phyloP scores from a whole-genome alignment of 2,888 invertebrate species.

The Atethmia centrago region DNA sequence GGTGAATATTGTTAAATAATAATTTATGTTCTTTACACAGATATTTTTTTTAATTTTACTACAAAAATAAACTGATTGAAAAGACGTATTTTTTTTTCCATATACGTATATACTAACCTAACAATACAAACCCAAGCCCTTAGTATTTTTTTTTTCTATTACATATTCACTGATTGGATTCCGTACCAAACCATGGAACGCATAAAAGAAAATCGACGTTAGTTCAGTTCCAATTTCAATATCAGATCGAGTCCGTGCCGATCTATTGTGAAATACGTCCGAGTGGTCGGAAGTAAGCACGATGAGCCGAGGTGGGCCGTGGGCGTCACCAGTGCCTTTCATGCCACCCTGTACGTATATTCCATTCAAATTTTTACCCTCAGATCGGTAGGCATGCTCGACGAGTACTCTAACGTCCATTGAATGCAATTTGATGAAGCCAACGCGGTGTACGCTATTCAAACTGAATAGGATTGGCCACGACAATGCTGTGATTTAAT shows the following conservation, averaged over 20 bases:
- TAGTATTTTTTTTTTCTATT: slow-evolving; percentile 43
- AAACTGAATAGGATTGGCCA: slow-evolving; percentile 84
- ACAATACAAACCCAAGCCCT: slow-evolving; percentile 33
- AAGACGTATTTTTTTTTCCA: background rate
- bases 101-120: background rate
- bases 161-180: slow-evolving; percentile 64
- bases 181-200: slow-evolving; percentile 62
- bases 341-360: slow-evolving; percentile 78
- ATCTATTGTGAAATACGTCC: slow-evolving; percentile 83
- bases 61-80: background rate
- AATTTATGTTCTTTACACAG: background rate
- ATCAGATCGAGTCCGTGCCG: slow-evolving; percentile 83
- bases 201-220: slow-evolving; percentile 74
- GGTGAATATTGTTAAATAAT: background rate
- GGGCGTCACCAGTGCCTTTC: slow-evolving; percentile 70
- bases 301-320: slow-evolving; percentile 71
- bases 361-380: slow-evolving; percentile 90
- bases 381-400: slow-evolving; percentile 80
- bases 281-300: slow-evolving; percentile 85
- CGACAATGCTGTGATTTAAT: slow-evolving; percentile 87
- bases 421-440: slow-evolving; percentile 90
- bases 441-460: slow-evolving; percentile 83
- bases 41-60: no score
- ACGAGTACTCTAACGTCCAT: slow-evolving; percentile 88
- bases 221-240: slow-evolving; percentile 86